Evolutionary conservation across 2,797 vertebrate species (phyloP), one percentile per base, ranked within the genome.

Genomic region (Prunella strophiata): DNA sequence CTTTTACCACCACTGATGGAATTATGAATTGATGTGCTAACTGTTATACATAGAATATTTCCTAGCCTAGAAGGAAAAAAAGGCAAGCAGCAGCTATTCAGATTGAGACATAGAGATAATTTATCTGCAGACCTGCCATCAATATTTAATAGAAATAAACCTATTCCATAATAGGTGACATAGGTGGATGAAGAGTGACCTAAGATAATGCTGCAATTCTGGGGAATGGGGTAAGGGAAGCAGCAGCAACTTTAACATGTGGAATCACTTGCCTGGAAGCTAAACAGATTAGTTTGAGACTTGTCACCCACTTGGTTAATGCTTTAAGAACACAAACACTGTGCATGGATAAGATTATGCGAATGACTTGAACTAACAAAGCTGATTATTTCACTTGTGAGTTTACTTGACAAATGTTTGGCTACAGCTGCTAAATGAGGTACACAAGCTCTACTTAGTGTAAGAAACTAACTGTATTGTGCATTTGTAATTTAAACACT

Each of bases 271-370:
- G 62, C 22, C 73, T 91, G 72, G 72, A 88, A 95, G 65, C 48
- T 67, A 59, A 84, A 93, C 34, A 93, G 72, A 88, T 79, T 88
- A 73, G 50, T n/a, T 52, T 80, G n/a, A 95, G 88, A 88, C 73
- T 91, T 87, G 92, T 95, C 76, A 95, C n/a, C 36, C 43, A 61
- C 57, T 92, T 80, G 23, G 66, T 92, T 85, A 84, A 85, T 63
- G 72, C 67, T 92, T 79, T 87, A 96, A 87, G 80, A 94, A 72
- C 42, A 95, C 45, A 91, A 96, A 84, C 5, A 50, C 32, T 23
- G 26, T 16, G 48, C 81, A 94, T 58, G 76, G 50, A 66, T 85
- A 91, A 88, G 78, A 89, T 76, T 86, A 93, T 88, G 76, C 0
- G 0, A 95, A 90, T 63, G 2, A 86, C 59, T 76, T 84, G 55